Percentiles rank a stretch among this genome's conserved stretches.
Evolutionary conservation across 2,888 invertebrate species (phyloP).

Genomic region (Molorchus minor): DNA sequence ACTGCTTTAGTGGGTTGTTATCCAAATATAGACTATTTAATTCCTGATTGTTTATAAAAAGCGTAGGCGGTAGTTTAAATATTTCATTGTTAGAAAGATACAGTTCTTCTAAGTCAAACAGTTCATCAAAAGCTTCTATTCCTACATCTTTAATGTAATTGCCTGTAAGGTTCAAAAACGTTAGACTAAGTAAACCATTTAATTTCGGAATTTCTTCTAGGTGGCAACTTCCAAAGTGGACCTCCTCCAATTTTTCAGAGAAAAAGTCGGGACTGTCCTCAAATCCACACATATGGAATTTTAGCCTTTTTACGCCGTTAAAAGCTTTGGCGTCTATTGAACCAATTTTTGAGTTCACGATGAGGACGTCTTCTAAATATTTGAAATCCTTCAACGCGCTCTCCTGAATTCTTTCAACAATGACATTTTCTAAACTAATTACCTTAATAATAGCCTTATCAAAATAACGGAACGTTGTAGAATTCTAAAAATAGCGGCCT

Average conservation of each 20-base stretch:
- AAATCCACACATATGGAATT: slow-evolving; percentile 56
- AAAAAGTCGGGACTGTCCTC: slow-evolving; percentile 46
- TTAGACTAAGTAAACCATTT: slow-evolving; percentile 60
- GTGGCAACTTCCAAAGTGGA: slow-evolving; percentile 76
- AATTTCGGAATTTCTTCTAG: slow-evolving; percentile 70
- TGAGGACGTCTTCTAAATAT: slow-evolving; percentile 73
- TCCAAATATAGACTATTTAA: slow-evolving; percentile 75
- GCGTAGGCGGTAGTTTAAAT: slow-evolving; percentile 68
- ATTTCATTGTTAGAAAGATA: slow-evolving; percentile 78
- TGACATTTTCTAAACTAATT: slow-evolving; percentile 53
- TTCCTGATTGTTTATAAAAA: slow-evolving; percentile 73
- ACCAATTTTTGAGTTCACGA: slow-evolving; percentile 74
- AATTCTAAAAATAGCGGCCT: slow-evolving; percentile 46
- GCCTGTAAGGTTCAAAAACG: slow-evolving; percentile 73
- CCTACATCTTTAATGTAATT: slow-evolving; percentile 73
- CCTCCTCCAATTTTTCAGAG: slow-evolving; percentile 66
- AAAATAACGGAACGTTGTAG: slow-evolving; percentile 41
- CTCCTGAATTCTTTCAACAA: slow-evolving; percentile 72
- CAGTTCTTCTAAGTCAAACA: slow-evolving; percentile 74
- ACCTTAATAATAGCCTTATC: slow-evolving; percentile 42
- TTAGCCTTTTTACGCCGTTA: slow-evolving; percentile 67
- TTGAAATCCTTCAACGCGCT: slow-evolving; percentile 76
- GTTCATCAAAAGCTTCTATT: slow-evolving; percentile 69
- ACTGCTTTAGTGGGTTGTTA: slow-evolving; percentile 73
- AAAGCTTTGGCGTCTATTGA: slow-evolving; percentile 77